phyloP scores from a whole-genome alignment of 2,888 invertebrate genomes.

The Diploptera punctata region DNA sequence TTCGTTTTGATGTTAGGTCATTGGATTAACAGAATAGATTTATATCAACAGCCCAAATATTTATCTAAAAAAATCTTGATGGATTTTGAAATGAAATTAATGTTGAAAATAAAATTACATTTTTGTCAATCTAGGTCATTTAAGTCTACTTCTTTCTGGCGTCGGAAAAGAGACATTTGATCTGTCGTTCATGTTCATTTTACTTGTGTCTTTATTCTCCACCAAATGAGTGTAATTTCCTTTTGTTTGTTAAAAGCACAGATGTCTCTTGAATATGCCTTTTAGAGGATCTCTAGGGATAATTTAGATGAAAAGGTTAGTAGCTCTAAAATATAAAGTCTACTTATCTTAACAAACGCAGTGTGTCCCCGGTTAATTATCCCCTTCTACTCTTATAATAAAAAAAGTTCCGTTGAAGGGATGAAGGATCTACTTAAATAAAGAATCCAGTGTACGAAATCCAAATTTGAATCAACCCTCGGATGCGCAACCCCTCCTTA shows the following conservation, averaged over 20 bases:
- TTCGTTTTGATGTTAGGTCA: no score
- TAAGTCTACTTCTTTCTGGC: no score
- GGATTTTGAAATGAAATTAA: no score
- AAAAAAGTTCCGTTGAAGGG: background rate
- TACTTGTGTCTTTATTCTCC: background rate
- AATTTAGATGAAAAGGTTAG: background rate
- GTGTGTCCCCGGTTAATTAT: constrained; percentile 1
- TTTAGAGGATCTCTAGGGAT: background rate
- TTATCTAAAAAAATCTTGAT: no score
- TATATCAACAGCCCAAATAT: no score
- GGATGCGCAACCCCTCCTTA: constrained; percentile 19
- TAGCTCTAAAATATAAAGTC: constrained; percentile 12
- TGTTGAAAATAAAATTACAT: no score
- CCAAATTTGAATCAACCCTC: constrained; percentile 25
- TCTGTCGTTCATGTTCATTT: no score
- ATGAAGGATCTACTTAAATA: constrained; percentile 2
- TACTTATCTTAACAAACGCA: constrained; percentile 9
- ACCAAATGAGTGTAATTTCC: constrained; percentile 9
- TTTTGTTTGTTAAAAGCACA: constrained; percentile 16
- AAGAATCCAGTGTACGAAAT: constrained; percentile 3
- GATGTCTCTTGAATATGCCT: background rate
- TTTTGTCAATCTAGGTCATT: no score
- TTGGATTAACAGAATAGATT: no score
- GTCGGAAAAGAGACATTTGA: no score
- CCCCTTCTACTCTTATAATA: background rate